Evolutionary conservation across 2,888 invertebrate genomes (phyloP).

Genomic region (Trissoscelio sp.): DNA sequence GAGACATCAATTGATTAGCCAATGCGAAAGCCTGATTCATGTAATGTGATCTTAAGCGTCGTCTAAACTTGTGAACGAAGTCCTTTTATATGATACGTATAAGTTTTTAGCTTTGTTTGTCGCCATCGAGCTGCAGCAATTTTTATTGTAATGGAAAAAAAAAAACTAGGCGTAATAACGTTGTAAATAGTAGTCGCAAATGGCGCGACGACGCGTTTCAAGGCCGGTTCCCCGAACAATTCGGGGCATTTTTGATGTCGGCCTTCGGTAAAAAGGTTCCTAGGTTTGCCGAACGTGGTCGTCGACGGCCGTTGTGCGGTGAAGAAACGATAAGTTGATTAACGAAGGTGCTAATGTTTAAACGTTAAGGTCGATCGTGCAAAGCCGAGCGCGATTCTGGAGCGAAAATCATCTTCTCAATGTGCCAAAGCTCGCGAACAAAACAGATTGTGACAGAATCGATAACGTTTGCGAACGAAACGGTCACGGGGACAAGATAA

Average conservation of each 20-base stretch:
- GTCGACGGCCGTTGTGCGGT: constrained; percentile 64
- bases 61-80: constrained; percentile 5
- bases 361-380: constrained; percentile 75
- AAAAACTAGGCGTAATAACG: constrained; percentile 7
- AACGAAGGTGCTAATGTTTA: constrained; percentile 80
- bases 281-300: constrained; percentile 57
- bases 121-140: constrained; percentile 22
- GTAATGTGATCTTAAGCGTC: constrained; percentile 47
- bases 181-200: constrained; percentile 46
- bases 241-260: constrained; percentile 15
- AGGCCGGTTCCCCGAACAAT: constrained; percentile 2
- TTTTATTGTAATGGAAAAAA: constrained; percentile 28
- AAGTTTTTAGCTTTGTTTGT: constrained; percentile 38
- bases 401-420: constrained; percentile 40
- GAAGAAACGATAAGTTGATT: constrained; percentile 76
- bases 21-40: neutral
- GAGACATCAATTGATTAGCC: neutral
- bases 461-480: constrained; percentile 35
- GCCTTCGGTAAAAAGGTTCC: constrained; percentile 62
- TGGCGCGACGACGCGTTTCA: constrained; percentile 55
- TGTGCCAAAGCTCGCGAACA: constrained; percentile 65
- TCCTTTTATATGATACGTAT: constrained; percentile 49
- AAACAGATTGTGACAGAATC: constrained; percentile 27
- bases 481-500: constrained; percentile 57
- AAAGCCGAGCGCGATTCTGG: constrained; percentile 65